A percentile compares a stretch with the other conserved stretches of the same genome.
Evolutionary conservation across 2,797 vertebrate species (phyloP).

Genomic region (Galaxias olidus): DNA sequence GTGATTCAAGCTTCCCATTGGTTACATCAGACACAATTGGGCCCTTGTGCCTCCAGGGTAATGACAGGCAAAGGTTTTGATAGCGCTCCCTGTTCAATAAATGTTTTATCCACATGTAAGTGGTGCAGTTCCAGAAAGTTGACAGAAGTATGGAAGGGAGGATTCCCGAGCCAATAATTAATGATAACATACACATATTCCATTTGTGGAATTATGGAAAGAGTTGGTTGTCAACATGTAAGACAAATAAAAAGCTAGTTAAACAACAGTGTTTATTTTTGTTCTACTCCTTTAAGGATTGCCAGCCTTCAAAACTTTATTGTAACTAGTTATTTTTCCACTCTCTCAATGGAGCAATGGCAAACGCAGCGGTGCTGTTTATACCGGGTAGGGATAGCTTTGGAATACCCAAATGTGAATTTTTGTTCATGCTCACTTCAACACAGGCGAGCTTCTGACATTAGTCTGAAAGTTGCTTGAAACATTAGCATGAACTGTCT

Average conservation of each 20-base stretch:
- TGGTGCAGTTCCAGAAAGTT: neutral
- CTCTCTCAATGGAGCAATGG: neutral
- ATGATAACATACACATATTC: too few species aligned
- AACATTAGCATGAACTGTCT: too few species aligned
- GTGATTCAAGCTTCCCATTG: constrained; percentile 43
- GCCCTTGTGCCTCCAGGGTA: constrained; percentile 50
- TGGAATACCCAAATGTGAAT: constrained; percentile 17
- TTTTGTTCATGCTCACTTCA: constrained; percentile 15
- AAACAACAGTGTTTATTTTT: neutral
- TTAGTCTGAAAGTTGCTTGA: neutral
- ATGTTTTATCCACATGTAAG: neutral
- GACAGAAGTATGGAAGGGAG: too few species aligned
- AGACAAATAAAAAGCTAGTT: too few species aligned
- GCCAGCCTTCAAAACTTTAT: neutral
- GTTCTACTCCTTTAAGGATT: neutral
- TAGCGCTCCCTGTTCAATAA: neutral
- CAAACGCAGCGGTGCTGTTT: constrained; percentile 15
- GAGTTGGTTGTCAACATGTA: too few species aligned
- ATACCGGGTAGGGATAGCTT: constrained; percentile 8
- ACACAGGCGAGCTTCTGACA: neutral
- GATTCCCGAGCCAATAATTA: too few species aligned
- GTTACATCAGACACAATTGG: constrained; percentile 51
- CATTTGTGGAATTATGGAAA: too few species aligned
- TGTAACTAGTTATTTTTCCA: neutral
- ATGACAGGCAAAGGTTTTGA: constrained; percentile 27